Conservation (phyloP, 1,140 invertebrate genomes). For the Lasioglossum baleicum region DNA sequence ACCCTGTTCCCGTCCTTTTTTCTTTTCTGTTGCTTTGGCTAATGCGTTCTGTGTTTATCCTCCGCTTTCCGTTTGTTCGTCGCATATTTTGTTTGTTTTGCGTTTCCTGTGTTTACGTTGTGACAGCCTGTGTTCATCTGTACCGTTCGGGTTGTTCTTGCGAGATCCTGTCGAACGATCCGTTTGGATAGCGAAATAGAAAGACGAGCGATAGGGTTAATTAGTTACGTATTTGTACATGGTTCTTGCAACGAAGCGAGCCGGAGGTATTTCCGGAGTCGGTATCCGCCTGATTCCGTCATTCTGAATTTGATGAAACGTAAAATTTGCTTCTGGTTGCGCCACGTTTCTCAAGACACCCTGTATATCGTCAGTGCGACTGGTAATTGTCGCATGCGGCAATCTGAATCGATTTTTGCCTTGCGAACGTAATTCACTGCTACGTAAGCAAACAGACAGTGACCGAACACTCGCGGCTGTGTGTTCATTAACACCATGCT, state of each 20-base stretch:
- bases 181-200: neutral
- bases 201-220: neutral
- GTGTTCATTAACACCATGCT: neutral
- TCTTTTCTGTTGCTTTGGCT: neutral
- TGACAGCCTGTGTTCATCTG: neutral
- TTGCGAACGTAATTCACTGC: neutral
- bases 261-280: neutral
- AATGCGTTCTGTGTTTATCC: neutral
- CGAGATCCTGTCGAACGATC: neutral
- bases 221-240: neutral
- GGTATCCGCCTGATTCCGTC: too few species aligned
- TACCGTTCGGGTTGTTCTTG: neutral
- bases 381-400: conserved; percentile 5
- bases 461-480: neutral
- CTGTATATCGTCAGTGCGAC: conserved; percentile 2
- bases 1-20: neutral
- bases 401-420: neutral
- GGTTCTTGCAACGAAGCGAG: neutral
- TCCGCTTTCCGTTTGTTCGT: neutral
- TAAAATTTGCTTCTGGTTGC: neutral
- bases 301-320: neutral
- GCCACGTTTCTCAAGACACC: neutral
- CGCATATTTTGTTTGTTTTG: neutral
- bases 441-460: neutral
- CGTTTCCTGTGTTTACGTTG: neutral